Percentiles rank a stretch among this genome's conserved stretches.
These are phyloP conservation scores for Ectemnius continuus DNA, from an alignment of 2,888 invertebrate genomes.

Conservation along the genomic window DNA sequence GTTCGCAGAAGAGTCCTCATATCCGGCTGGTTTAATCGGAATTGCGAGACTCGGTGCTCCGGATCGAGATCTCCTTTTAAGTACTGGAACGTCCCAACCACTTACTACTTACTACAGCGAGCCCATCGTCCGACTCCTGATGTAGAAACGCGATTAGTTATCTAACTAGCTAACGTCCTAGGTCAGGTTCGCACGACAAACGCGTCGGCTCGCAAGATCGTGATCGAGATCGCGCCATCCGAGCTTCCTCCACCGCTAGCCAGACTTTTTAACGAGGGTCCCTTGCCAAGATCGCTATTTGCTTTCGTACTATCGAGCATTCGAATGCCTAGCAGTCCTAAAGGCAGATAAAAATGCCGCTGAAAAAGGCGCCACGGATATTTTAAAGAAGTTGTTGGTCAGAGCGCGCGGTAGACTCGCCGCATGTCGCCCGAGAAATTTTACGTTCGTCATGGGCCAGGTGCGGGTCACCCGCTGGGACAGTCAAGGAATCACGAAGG, in stretches of 20 bases:
- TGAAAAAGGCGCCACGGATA: background rate
- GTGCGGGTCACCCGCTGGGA: conserved; percentile 13
- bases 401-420: background rate
- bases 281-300: background rate
- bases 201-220: conserved; percentile 41
- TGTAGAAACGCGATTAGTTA: conserved; percentile 53
- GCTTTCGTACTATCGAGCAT: too few relatives aligned
- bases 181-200: conserved; percentile 58
- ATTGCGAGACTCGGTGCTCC: background rate
- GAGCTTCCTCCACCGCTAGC: conserved; percentile 9
- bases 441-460: conserved; percentile 28
- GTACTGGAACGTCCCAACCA: conserved; percentile 7
- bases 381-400: background rate
- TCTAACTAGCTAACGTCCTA: conserved; percentile 42
- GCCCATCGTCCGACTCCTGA: conserved; percentile 35
- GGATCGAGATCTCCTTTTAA: conserved; percentile 19
- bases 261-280: conserved; percentile 5
- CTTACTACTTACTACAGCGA: background rate
- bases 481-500: background rate
- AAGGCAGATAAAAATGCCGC: too few relatives aligned
- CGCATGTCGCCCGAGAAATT: conserved; percentile 19
- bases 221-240: conserved; percentile 42
- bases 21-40: conserved; percentile 12
- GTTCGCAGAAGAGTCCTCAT: too few relatives aligned
- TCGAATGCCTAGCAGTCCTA: too few relatives aligned